Base-by-base conservation (phyloP, 2,888 invertebrate genomes). In the Cyclophora albipunctata region DNA sequence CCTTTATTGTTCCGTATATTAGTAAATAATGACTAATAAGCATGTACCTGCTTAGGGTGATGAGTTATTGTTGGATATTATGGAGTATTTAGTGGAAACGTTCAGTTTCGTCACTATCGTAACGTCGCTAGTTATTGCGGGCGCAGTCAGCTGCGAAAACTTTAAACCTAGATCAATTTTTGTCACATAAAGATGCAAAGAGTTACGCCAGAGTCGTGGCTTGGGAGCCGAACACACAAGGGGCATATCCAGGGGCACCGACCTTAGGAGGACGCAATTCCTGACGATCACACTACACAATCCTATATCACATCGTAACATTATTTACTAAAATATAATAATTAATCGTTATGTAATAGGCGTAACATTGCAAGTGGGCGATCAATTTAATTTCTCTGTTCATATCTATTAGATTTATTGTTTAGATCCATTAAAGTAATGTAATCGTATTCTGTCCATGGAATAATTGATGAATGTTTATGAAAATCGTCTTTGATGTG, bases 401-500 rank as follows among this genome's bases (percentile, higher is more conserved):
- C 43, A 5, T 34, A 43, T 43, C 43, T 2, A 7, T 43, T 43
- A 5, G 34, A 4, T 34, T 43, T 20, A 43, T 43, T 33, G 34
- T 43, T 43, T 43, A 43, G 20, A 33, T 34, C 43, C 43, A 43
- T 43, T 43, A 43, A 7, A 43, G 33, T 43, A 43, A 43, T 43
- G 43, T 34, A 43, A 43, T 43, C 43, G 43, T 43, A 43, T 33
- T 43, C 43, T 34, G 43, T 34, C 43, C 43, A 5, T 43, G 34
- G 43, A 20, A 33, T 43, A 33, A 43, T 43, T 20, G 34, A 43
- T 43, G 34, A 20, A 4, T 43, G 20, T 34, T 5, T 20, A 34
- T 43, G 71, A 74, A 73, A 75, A 70, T 68, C 67, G 70, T 63
- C 60, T 52, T 50, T 58, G 70, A 20, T 20, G 73, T 73, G 57